These are phyloP conservation scores for Actenoides lindsayi DNA, from an alignment of 2,113 vertebrate species.

Conservation along the genomic window DNA sequence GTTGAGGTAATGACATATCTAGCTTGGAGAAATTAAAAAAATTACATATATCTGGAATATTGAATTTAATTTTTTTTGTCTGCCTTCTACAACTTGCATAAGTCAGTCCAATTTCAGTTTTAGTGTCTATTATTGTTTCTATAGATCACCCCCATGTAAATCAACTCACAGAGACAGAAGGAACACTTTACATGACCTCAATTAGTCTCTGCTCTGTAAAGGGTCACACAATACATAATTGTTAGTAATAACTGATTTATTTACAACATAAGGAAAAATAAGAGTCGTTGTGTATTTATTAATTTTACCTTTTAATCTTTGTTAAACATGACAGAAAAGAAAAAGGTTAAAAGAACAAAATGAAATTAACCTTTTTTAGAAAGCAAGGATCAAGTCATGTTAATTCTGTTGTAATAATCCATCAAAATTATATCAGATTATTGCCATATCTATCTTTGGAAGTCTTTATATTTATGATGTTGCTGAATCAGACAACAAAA, in stretches of 20 bases:
- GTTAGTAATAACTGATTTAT: background rate
- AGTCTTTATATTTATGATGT: constrained; percentile 43
- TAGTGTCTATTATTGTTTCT: background rate
- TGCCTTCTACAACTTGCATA: background rate
- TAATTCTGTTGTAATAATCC: constrained; percentile 68
- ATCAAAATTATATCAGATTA: constrained; percentile 64
- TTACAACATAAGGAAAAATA: constrained; percentile 16
- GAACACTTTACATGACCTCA: background rate
- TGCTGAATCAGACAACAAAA: constrained; percentile 31
- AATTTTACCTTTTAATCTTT: constrained; percentile 67
- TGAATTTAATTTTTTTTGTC: background rate
- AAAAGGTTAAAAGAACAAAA: constrained; percentile 73
- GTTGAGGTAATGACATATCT: background rate
- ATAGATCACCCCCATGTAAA: background rate
- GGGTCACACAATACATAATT: background rate
- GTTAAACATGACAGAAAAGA: constrained; percentile 43
- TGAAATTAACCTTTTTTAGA: constrained; percentile 75
- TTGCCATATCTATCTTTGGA: constrained; percentile 43
- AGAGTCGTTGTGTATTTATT: background rate
- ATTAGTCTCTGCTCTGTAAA: background rate
- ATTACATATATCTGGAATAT: background rate
- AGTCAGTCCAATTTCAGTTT: background rate
- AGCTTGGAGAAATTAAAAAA: background rate
- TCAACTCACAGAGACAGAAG: background rate
- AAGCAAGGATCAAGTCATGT: constrained; percentile 60